Percentiles rank a stretch among this genome's conserved stretches.
Evolutionary conservation across 37 sponge, comb jelly and placozoan species (phyloP).

Genomic region (Axinella damicornis): DNA sequence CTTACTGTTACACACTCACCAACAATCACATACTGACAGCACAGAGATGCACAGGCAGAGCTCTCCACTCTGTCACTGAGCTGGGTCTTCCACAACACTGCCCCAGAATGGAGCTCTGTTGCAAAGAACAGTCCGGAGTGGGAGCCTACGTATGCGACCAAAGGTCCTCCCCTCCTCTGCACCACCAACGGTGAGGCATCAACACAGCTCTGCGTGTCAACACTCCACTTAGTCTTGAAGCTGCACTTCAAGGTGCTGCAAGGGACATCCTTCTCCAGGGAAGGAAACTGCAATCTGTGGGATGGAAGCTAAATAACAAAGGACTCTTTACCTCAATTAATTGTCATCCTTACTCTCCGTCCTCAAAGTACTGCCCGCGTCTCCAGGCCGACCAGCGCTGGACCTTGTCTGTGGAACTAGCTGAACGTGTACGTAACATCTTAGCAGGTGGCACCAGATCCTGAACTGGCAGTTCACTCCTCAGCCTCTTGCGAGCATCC

Average conservation of each 20-base stretch:
- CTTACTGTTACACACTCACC: constrained; percentile 48
- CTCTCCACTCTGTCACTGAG: constrained; percentile 83
- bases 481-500: background rate
- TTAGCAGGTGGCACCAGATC: too few species aligned
- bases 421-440: background rate
- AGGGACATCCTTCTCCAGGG: background rate
- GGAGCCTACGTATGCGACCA: constrained; percentile 76
- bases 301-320: too few species aligned
- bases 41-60: constrained; percentile 78
- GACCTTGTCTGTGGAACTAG: too few species aligned
- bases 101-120: constrained; percentile 53
- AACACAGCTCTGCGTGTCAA: constrained; percentile 70
- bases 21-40: constrained; percentile 74
- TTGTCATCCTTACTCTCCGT: background rate
- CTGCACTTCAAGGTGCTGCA: background rate
- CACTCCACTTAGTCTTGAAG: too few species aligned
- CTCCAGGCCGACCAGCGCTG: background rate
- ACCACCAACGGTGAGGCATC: constrained; percentile 93
- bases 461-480: background rate
- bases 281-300: too few species aligned
- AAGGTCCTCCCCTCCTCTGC: background rate
- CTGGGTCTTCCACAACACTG: constrained; percentile 55
- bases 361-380: background rate
- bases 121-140: constrained; percentile 83
- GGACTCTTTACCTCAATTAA: background rate